phyloP scores from a whole-genome alignment of 2,113 vertebrate species.

The Trichechus manatus region DNA sequence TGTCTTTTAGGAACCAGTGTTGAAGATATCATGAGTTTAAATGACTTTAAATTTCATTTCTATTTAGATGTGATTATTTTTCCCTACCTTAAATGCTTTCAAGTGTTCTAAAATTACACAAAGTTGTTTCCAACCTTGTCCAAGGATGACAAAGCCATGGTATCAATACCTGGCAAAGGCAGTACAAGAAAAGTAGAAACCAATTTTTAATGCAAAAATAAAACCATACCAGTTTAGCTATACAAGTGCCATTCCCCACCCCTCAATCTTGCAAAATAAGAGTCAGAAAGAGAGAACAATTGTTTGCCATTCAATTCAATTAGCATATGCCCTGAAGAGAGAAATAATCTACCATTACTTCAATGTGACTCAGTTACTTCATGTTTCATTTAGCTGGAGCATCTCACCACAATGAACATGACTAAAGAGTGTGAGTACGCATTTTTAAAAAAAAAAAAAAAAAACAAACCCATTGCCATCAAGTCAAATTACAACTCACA shows the following conservation, averaged over 20 bases:
- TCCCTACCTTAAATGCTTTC: neutral
- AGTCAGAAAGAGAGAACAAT: constrained; percentile 38
- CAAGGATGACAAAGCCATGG: neutral
- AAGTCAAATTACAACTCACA: too few relatives aligned
- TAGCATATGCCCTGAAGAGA: neutral
- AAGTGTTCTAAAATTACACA: neutral
- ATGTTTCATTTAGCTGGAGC: neutral
- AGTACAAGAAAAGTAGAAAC: neutral
- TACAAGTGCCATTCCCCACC: neutral
- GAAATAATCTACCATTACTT: neutral
- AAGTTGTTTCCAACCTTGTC: neutral
- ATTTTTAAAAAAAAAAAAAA: neutral
- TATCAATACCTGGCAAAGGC: neutral
- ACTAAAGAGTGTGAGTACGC: neutral
- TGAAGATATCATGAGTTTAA: neutral
- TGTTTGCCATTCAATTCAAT: neutral
- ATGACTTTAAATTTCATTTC: neutral
- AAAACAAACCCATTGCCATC: too few relatives aligned
- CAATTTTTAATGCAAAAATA: neutral
- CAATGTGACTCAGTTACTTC: neutral
- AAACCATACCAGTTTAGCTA: neutral
- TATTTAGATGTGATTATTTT: neutral
- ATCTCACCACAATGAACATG: neutral
- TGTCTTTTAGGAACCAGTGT: neutral
- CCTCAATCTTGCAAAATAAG: neutral